These are phyloP conservation scores for Agonopterix subpropinquella DNA, from an alignment of 2,888 invertebrate genomes.

Conservation along the genomic window DNA sequence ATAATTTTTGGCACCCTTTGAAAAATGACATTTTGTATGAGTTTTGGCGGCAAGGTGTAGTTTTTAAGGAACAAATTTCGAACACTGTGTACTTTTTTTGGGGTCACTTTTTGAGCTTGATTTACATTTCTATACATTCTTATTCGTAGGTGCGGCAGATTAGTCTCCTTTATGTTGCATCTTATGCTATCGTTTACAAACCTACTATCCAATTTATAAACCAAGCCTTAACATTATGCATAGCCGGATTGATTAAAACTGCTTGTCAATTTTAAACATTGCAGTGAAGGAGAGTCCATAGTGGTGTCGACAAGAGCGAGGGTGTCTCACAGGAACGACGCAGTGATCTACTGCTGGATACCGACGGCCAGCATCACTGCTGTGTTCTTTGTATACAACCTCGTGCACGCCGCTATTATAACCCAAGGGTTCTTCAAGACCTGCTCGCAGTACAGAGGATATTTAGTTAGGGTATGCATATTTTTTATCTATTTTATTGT, in stretches of 20 bases:
- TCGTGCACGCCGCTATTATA: constrained; percentile 81
- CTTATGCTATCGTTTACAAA: too few species aligned
- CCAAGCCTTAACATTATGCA: too few species aligned
- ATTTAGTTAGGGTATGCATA: constrained; percentile 73
- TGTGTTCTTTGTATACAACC: constrained; percentile 78
- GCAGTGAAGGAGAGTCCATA: constrained; percentile 80
- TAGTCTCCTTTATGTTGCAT: too few species aligned
- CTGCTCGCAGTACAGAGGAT: constrained; percentile 84
- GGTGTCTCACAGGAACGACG: constrained; percentile 72
- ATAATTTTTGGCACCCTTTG: too few species aligned
- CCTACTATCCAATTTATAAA: too few species aligned
- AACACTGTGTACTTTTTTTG: too few species aligned
- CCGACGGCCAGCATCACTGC: constrained; percentile 77
- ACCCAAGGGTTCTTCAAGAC: constrained; percentile 84
- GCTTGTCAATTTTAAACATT: constrained; percentile 25
- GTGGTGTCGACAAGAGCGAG: constrained; percentile 78
- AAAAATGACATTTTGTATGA: too few species aligned
- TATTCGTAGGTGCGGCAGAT: not conserved
- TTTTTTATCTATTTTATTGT: not conserved
- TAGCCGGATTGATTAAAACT: too few species aligned
- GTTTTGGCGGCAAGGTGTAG: too few species aligned
- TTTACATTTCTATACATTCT: too few species aligned
- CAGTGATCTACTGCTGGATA: constrained; percentile 82
- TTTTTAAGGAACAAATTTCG: too few species aligned
- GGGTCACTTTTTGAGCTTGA: too few species aligned